A percentile compares a stretch with the other conserved stretches of the same genome.
Evolutionary conservation across 2,797 vertebrate species (phyloP).

Genomic region (Poecilia wingei): DNA sequence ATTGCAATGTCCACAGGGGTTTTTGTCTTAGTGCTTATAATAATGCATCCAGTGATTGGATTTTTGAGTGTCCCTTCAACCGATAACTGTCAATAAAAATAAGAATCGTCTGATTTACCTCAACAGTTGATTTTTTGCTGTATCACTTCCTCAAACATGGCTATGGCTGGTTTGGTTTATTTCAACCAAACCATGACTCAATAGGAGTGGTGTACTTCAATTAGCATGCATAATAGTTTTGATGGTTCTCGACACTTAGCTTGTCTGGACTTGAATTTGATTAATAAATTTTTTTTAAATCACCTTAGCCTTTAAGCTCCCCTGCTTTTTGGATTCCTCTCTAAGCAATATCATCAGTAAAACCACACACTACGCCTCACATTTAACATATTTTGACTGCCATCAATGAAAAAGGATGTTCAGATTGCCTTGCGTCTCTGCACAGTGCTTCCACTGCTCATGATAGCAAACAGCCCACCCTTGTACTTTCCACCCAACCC

Average conservation of each 20-base stretch:
- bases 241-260: neutral
- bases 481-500: constrained; percentile 53
- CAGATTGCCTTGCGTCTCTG: constrained; percentile 43
- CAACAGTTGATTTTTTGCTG: neutral
- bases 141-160: neutral
- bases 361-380: constrained; percentile 3
- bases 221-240: neutral
- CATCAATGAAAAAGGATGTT: constrained; percentile 47
- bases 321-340: neutral
- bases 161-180: neutral
- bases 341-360: neutral
- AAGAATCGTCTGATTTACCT: neutral
- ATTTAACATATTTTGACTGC: constrained; percentile 46
- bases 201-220: neutral
- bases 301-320: neutral
- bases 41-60: neutral
- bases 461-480: constrained; percentile 44
- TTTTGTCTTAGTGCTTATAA: neutral
- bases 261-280: neutral
- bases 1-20: neutral
- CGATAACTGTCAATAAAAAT: neutral
- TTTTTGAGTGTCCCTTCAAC: neutral
- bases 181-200: neutral
- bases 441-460: constrained; percentile 40
- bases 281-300: neutral